Evolutionary conservation across 2,797 vertebrate species (phyloP).

Genomic region (Heteromormyrus szaboi): DNA sequence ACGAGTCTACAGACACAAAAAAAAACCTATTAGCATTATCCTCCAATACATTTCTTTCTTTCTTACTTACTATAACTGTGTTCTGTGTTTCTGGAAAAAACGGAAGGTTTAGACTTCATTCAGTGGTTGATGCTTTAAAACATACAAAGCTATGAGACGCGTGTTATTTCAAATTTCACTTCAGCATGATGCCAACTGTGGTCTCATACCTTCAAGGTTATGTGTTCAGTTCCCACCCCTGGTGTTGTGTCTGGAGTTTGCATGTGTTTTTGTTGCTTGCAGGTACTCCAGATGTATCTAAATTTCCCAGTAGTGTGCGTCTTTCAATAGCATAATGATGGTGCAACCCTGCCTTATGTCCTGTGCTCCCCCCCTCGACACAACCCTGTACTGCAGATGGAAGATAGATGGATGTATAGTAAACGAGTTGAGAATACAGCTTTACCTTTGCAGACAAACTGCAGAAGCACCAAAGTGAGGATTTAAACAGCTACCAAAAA

Average conservation of each 20-base stretch:
- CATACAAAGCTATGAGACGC: not conserved
- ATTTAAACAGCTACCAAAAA: constrained; percentile 85
- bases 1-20: constrained; percentile 41
- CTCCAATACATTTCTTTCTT: not conserved
- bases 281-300: not conserved
- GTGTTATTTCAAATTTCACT: not conserved
- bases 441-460: constrained; percentile 72
- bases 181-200: not conserved
- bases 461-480: constrained; percentile 79
- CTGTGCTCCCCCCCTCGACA: not conserved
- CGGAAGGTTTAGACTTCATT: not conserved
- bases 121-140: not conserved
- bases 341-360: not conserved
- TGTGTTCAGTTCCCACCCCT: not conserved
- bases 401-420: not conserved
- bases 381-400: not conserved
- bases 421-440: not conserved
- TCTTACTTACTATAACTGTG: not conserved
- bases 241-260: not conserved
- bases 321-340: not conserved
- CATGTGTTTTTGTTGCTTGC: not conserved
- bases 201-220: not conserved
- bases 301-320: not conserved
- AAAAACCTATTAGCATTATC: not conserved
- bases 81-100: not conserved